phyloP scores from a whole-genome alignment of 2,888 invertebrate genomes.

The Rhagonycha lutea region DNA sequence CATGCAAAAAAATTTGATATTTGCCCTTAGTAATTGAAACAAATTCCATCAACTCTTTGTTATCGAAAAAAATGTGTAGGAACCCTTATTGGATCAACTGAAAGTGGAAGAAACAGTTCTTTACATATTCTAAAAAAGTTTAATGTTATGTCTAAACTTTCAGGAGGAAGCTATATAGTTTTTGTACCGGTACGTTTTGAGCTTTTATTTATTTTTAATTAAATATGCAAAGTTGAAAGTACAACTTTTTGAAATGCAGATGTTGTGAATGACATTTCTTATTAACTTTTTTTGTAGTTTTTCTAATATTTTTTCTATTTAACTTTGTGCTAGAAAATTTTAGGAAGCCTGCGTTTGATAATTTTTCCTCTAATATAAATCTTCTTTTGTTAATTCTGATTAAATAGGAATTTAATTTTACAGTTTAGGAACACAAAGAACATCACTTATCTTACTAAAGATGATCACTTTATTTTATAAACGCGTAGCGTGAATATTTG shows the following conservation, averaged over 20 bases:
- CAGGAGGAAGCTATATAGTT: neutral
- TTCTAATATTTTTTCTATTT: too few species aligned
- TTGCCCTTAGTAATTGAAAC: neutral
- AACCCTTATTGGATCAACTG: neutral
- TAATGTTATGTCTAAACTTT: neutral
- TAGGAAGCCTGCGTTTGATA: neutral
- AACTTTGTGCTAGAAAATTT: neutral
- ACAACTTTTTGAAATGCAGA: neutral
- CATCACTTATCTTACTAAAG: neutral
- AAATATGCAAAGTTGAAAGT: neutral
- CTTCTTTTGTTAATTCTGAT: neutral
- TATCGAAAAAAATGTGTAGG: neutral
- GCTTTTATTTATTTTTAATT: neutral
- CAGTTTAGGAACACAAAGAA: neutral
- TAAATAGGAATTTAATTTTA: neutral
- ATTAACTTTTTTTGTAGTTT: neutral
- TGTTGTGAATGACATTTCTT: neutral
- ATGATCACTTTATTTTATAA: neutral
- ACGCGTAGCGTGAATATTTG: neutral
- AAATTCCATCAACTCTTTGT: neutral
- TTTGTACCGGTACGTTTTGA: neutral
- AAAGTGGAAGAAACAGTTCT: neutral
- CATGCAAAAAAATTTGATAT: neutral
- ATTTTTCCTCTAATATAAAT: neutral
- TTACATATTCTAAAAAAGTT: neutral